Percentiles rank a stretch among this genome's conserved stretches.
Conservation (phyloP, 2,888 invertebrate genomes). For the Drosophila neoperkinsi region DNA sequence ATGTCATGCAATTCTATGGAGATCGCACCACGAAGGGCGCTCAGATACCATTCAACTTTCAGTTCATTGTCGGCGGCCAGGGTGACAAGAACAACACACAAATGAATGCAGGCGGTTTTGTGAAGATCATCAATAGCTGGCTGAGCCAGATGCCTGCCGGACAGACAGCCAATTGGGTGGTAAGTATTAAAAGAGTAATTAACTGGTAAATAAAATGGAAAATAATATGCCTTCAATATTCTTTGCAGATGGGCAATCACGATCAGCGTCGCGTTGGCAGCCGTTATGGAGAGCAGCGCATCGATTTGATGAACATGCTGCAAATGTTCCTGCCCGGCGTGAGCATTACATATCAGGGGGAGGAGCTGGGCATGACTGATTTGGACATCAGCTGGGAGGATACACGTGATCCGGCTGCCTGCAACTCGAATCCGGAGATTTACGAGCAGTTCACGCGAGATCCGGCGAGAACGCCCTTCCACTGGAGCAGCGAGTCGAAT, state of each 20-base stretch:
- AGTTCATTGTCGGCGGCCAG: conserved; percentile 87
- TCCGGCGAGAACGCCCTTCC: conserved; percentile 88
- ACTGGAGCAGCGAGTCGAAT: conserved; percentile 86
- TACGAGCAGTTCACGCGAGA: conserved; percentile 88
- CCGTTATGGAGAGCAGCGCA: conserved; percentile 88
- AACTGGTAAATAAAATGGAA: background rate
- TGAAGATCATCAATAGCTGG: conserved; percentile 87
- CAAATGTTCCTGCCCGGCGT: conserved; percentile 88
- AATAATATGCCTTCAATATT: conserved; percentile 82
- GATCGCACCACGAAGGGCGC: conserved; percentile 86
- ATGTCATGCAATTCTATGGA: conserved; percentile 88
- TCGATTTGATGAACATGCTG: conserved; percentile 92
- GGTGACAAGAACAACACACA: conserved; percentile 84
- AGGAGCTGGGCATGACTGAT: conserved; percentile 84
- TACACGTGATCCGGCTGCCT: conserved; percentile 86
- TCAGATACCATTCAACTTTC: conserved; percentile 89
- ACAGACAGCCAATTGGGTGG: conserved; percentile 89
- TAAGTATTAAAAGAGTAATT: conserved; percentile 82
- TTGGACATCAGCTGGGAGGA: conserved; percentile 87
- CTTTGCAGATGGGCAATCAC: conserved; percentile 89
- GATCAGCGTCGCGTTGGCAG: conserved; percentile 88
- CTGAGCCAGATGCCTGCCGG: conserved; percentile 86
- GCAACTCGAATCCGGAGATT: conserved; percentile 86
- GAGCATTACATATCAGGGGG: conserved; percentile 86
- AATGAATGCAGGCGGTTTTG: conserved; percentile 85